These are phyloP conservation scores for Aplodontia rufa DNA, from an alignment of 2,113 vertebrate genomes.

Conservation along the genomic window DNA sequence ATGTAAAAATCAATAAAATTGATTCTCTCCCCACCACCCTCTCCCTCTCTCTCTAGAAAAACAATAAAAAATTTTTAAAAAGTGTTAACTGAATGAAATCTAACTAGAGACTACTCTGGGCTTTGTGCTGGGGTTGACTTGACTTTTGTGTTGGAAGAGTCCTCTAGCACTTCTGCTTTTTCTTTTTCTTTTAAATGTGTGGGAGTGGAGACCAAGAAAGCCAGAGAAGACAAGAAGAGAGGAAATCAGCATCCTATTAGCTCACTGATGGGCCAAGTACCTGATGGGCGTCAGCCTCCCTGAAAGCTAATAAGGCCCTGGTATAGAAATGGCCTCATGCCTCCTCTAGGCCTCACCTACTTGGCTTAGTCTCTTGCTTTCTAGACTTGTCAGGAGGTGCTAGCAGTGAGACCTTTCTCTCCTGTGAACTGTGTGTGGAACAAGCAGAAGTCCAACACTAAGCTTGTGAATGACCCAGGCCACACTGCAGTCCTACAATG, in stretches of 20 bases:
- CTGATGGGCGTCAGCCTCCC: background rate
- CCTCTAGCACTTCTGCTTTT: background rate
- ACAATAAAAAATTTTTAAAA: no score
- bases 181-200: background rate
- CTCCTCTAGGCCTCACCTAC: fast-evolving
- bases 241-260: background rate
- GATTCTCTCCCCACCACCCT: no score
- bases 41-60: no score
- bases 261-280: no score
- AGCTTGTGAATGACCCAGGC: background rate
- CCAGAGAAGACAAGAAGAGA: background rate
- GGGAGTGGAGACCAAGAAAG: background rate
- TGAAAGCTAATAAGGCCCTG: background rate
- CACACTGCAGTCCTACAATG: background rate
- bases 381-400: background rate
- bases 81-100: background rate
- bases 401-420: background rate
- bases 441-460: background rate
- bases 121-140: background rate
- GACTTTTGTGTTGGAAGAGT: background rate
- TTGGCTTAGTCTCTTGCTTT: background rate
- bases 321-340: no score
- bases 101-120: background rate
- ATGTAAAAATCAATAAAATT: no score
- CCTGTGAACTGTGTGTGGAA: background rate